Percentiles rank a stretch among this genome's conserved stretches.
Conservation (phyloP, 2,797 vertebrate genomes). For the Numenius phaeopus region DNA sequence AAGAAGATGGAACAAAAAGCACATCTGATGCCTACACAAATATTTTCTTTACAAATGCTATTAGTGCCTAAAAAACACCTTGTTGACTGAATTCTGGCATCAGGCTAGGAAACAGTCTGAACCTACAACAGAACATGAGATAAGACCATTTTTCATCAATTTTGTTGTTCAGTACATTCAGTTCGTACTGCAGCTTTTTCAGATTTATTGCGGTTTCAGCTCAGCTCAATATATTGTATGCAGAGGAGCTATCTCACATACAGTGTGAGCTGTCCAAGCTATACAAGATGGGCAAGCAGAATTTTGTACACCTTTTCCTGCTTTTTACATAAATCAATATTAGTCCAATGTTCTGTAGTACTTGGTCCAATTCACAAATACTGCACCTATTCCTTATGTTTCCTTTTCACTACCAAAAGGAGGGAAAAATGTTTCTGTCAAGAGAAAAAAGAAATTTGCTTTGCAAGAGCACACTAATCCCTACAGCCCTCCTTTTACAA, state of each 20-base stretch:
- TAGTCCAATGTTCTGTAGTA: background rate
- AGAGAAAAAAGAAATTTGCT: background rate
- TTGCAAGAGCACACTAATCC: background rate
- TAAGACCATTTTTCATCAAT: conserved; percentile 10
- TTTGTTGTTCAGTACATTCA: conserved; percentile 5
- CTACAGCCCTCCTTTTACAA: background rate
- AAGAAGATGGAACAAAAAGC: background rate
- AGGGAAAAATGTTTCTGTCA: background rate
- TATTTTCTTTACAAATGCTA: conserved; percentile 9
- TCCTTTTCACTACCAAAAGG: background rate
- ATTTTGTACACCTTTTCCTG: background rate
- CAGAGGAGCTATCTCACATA: background rate
- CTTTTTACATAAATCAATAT: background rate
- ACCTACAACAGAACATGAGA: background rate
- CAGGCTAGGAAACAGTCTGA: conserved; percentile 15
- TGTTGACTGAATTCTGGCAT: background rate
- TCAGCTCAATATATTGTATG: fast-evolving
- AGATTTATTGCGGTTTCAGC: background rate
- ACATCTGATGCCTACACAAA: background rate
- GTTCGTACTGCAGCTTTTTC: conserved; percentile 1
- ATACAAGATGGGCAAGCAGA: background rate
- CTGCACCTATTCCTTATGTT: background rate
- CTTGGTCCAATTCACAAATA: background rate
- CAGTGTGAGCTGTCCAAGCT: background rate
- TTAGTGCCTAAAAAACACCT: background rate